Evolutionary conservation across 2,797 vertebrate species (phyloP), one percentile per base, ranked within the genome.

Genomic region (Sebastes aleutianus): DNA sequence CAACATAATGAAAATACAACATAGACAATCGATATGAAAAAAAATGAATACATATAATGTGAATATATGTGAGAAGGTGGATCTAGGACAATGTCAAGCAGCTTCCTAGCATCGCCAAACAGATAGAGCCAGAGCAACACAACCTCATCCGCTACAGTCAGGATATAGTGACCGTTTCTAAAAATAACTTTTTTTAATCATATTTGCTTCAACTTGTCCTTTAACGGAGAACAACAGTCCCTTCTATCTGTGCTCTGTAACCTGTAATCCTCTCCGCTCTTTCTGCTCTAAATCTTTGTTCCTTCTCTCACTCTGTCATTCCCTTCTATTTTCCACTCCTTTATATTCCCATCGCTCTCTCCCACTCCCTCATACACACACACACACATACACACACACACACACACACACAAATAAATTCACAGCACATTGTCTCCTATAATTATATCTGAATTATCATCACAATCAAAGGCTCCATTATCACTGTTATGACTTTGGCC

Each of bases 381-480:
- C n/a, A n/a, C n/a, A n/a, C 34, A 36, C 10, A 36, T 11, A 36
- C 4, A 5, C 34, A 36, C 8, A 31, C 31, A 8, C 31, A 8
- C 31, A 32, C 66, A 12, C 26, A 47, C 47, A 63, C 31, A 66
- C 43, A 63, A 36, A 36, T 13, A 39, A 32, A 57, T 57, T 58
- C 66, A 47, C 54, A 64, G 36, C 67, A 74, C 68, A 70, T 29
- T 78, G 67, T 68, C 67, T 66, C 70, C 34, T 76, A 32, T 80
- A 84, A 89, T 90, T 90, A 85, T 69, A 79, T 80, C 70, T 80
- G 73, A 84, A 88, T 89, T 80, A 89, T 89, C 78, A 73, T 88
- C 76, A 82, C 86, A 87, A 87, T 92, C 88, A 89, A 80, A 87
- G 82, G 76, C 83, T 85, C 74, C 69, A 86, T 92, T 87, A 86